Evolutionary conservation across 2,113 vertebrate species (phyloP).

Genomic region (Prunella fulvescens): DNA sequence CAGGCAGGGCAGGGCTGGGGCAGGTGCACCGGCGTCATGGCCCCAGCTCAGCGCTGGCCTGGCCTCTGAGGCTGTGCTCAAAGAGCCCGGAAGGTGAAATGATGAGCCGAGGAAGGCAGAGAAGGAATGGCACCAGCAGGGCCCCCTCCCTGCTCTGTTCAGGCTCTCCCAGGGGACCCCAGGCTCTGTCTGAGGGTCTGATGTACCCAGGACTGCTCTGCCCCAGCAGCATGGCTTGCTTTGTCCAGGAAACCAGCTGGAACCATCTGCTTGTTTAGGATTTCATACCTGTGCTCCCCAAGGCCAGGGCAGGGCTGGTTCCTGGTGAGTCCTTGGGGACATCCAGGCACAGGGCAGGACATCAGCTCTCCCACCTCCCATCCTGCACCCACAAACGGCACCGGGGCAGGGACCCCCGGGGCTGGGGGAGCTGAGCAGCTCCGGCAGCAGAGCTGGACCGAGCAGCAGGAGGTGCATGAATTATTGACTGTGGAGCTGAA

Average conservation of each 20-base stretch:
- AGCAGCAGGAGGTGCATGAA: not conserved
- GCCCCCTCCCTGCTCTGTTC: not conserved
- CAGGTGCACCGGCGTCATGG: rapidly evolving
- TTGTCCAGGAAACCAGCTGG: not conserved
- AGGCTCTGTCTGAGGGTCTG: not conserved
- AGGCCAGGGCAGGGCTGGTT: not conserved
- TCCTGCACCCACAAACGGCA: rapidly evolving
- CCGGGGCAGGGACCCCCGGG: not conserved
- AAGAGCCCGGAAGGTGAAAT: not conserved
- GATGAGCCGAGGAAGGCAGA: not conserved
- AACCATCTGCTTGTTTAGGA: not conserved
- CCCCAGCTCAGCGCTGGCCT: not conserved
- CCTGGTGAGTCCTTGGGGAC: not conserved
- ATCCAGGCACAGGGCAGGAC: not conserved
- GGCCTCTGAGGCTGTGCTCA: not conserved
- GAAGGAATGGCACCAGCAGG: not conserved
- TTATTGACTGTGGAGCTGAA: not conserved
- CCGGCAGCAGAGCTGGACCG: not conserved
- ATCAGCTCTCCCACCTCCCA: not conserved
- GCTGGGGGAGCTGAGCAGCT: not conserved
- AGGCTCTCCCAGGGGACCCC: not conserved
- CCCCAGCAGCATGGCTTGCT: rapidly evolving
- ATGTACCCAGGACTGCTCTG: not conserved
- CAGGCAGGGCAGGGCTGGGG: not conserved
- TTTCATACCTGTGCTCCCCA: rapidly evolving